A percentile compares a stretch with the other conserved stretches of the same genome.
Evolutionary conservation across 2,113 vertebrate species (phyloP).

Genomic region (Coryphaenoides rupestris): DNA sequence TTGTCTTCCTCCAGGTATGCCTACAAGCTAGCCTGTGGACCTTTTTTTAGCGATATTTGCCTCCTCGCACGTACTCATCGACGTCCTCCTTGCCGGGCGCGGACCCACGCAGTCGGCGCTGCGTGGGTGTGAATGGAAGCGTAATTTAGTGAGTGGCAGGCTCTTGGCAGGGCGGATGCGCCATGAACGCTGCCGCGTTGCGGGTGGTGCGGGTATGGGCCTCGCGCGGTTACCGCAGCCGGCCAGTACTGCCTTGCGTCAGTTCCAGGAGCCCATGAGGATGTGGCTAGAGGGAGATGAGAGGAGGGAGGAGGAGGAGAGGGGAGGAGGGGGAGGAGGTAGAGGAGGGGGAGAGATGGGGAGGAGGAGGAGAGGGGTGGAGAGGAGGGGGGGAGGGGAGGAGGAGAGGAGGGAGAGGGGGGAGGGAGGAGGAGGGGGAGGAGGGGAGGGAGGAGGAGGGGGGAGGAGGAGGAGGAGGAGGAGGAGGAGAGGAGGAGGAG

Average conservation of each 20-base stretch:
- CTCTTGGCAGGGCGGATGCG: slow-evolving; percentile 98
- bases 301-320: not conserved
- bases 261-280: slow-evolving; percentile 93
- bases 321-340: no score
- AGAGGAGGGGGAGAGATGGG: no score
- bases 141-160: slow-evolving; percentile 95
- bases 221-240: slow-evolving; percentile 81
- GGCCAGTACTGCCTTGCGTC: slow-evolving; percentile 79
- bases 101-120: slow-evolving; percentile 91
- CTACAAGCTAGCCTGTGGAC: no score
- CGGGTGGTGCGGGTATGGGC: slow-evolving; percentile 85
- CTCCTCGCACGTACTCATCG: slow-evolving; percentile 72
- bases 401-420: no score
- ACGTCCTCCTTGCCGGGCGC: slow-evolving; percentile 89
- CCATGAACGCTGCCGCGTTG: slow-evolving; percentile 87
- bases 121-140: slow-evolving; percentile 96
- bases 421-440: no score
- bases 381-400: no score
- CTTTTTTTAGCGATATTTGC: no score
- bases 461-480: no score
- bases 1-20: no score
- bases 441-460: no score
- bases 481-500: no score
- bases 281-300: slow-evolving; percentile 79
- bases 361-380: no score